Percentiles rank a stretch among this genome's conserved stretches.
Evolutionary conservation across 2,113 vertebrate genomes (phyloP).

Genomic region (Pachypanchax playfairii): DNA sequence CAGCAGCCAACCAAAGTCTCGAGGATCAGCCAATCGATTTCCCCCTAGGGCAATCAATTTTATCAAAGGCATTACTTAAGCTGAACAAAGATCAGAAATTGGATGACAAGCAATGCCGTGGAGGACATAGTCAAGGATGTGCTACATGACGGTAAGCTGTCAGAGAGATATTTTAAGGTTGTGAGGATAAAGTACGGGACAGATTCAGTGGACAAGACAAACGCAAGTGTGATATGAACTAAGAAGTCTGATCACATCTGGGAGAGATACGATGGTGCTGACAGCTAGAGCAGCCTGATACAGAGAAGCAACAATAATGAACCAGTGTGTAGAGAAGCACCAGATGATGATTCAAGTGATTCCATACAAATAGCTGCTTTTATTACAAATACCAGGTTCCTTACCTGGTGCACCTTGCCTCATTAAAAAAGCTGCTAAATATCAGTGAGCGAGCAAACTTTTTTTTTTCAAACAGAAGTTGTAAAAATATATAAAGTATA

Average conservation of each 20-base stretch:
- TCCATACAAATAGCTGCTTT: no score
- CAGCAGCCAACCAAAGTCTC: slow-evolving; percentile 63
- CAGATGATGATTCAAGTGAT: not conserved
- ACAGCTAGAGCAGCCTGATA: not conserved
- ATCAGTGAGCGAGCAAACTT: no score
- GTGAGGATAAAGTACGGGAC: not conserved
- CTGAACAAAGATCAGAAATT: slow-evolving; percentile 58
- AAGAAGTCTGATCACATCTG: not conserved
- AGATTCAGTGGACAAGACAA: not conserved
- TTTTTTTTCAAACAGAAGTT: no score
- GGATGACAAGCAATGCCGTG: slow-evolving; percentile 17
- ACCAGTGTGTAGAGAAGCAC: not conserved
- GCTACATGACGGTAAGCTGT: not conserved
- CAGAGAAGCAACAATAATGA: not conserved
- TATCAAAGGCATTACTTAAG: slow-evolving; percentile 70
- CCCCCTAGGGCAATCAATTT: slow-evolving; percentile 72
- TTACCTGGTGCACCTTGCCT: no score
- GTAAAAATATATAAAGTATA: not conserved
- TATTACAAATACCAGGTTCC: no score
- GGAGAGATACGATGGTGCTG: not conserved
- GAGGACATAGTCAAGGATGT: slow-evolving; percentile 26
- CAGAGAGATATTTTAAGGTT: slow-evolving; percentile 1
- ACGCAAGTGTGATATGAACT: not conserved
- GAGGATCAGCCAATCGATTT: slow-evolving; percentile 67
- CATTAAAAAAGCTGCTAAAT: no score